phyloP scores from a whole-genome alignment of 2,113 vertebrate genomes.

The Lampris incognitus region DNA sequence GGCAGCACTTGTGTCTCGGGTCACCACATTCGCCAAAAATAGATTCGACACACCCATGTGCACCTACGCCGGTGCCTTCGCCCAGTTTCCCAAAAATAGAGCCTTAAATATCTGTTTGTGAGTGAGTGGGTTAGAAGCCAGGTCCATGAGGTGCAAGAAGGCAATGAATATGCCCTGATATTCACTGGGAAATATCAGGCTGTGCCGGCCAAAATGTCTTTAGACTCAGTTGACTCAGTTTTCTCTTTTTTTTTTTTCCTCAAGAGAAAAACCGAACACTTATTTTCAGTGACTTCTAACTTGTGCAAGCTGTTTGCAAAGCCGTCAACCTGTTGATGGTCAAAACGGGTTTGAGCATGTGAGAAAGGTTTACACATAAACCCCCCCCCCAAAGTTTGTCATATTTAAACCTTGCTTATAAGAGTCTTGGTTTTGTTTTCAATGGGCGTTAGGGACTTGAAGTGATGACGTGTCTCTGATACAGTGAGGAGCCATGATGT shows the following conservation, averaged over 20 bases:
- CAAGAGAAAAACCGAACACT: no score
- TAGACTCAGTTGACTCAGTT: background rate
- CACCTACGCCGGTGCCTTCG: no score
- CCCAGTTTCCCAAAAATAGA: no score
- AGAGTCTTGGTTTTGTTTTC: background rate
- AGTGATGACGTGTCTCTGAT: constrained; percentile 16
- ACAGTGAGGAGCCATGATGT: constrained; percentile 1
- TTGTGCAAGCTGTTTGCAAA: background rate
- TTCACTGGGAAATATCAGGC: constrained; percentile 3
- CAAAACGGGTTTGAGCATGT: background rate
- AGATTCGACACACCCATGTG: no score
- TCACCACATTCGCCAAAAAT: no score
- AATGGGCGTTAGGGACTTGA: background rate
- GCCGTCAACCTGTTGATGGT: background rate
- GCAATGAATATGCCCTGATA: constrained; percentile 3
- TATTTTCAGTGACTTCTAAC: no score
- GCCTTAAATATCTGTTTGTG: no score
- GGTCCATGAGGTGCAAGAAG: background rate
- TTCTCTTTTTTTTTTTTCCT: no score
- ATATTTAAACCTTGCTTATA: background rate
- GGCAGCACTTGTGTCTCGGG: no score
- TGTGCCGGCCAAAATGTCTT: constrained; percentile 2
- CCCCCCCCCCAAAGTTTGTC: background rate
- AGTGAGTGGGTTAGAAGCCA: no score
- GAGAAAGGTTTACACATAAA: no score